Conservation (phyloP, 2,113 vertebrate genomes). For the Bubo bubo region DNA sequence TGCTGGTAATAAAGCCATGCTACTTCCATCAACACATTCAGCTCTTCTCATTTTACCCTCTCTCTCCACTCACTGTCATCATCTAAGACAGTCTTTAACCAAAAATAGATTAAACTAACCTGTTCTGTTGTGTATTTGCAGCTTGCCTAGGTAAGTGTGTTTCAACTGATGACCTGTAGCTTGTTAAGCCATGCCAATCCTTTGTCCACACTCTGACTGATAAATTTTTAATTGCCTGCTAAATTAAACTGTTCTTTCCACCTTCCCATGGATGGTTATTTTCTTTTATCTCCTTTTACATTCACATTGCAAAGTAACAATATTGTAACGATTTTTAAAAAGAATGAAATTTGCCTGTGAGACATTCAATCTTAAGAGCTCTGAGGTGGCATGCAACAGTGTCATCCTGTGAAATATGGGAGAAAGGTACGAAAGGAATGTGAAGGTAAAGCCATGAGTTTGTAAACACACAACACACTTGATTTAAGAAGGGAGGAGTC, state of each 20-base stretch:
- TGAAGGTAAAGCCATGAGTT: background rate
- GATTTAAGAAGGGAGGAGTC: background rate
- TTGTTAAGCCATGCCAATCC: background rate
- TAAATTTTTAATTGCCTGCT: constrained; percentile 12
- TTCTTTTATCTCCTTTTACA: constrained; percentile 1
- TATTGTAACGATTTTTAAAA: background rate
- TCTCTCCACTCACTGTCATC: background rate
- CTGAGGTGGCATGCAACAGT: background rate
- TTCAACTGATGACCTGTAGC: background rate
- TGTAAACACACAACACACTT: background rate
- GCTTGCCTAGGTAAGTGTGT: background rate
- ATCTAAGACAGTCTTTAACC: background rate
- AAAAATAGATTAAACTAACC: background rate
- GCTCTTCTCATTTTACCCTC: background rate
- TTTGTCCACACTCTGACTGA: background rate
- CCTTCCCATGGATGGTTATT: background rate
- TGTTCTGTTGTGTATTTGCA: background rate
- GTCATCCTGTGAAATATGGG: background rate
- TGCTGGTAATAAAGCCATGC: background rate
- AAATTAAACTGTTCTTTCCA: background rate
- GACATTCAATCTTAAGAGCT: background rate
- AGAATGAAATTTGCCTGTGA: background rate
- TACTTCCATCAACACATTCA: background rate
- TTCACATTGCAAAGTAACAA: background rate
- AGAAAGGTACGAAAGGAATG: background rate